Evolutionary conservation across 2,797 vertebrate species (phyloP), one percentile per base, ranked within the genome.

Genomic region (Platalea minor): DNA sequence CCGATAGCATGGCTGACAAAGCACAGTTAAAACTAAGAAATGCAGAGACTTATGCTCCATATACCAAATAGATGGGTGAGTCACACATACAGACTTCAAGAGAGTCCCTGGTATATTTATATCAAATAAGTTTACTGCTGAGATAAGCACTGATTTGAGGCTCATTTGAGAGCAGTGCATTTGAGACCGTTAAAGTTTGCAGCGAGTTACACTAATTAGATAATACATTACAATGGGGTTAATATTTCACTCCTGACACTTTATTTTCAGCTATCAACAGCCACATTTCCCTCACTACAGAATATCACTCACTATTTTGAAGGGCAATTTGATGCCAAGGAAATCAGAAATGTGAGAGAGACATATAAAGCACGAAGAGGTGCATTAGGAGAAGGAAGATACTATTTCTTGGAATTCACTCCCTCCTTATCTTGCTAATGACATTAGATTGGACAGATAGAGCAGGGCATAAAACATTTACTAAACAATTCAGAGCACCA

Each of bases 181-280:
- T 87, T 61, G 53, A 88, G 50, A 13, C 88, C 69, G 91, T 75
- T 89, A 25, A 67, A 91, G 87, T 89, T 69, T 65, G 83, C 87
- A 86, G 96, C 20, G 5, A 80, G 64, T 24, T 11, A 19, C 64
- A 13, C 90, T 96, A 90, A 96, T 94, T 82, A 95, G 94, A 39
- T 68, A 53, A 81, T 73, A 28, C 64, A 76, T 84, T 75, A 37
- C 80, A 28, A 28, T 1, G 33, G 54, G 70, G 70, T 86, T 61
- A 95, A 37, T 33, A 28, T 79, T 92, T 87, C 37, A 68, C 39
- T 81, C 21, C 85, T 95, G 57, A 18, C 28, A 41, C 48, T 77
- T 91, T 77, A n/a, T 41, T 91, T 92, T 45, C 91, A 43, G 74
- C 75, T 54, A 51, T 48, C 61, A 74, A 39, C 59, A 81, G 82